phyloP scores from a whole-genome alignment of 2,888 invertebrate species.

The Chromoteleia sp. region DNA sequence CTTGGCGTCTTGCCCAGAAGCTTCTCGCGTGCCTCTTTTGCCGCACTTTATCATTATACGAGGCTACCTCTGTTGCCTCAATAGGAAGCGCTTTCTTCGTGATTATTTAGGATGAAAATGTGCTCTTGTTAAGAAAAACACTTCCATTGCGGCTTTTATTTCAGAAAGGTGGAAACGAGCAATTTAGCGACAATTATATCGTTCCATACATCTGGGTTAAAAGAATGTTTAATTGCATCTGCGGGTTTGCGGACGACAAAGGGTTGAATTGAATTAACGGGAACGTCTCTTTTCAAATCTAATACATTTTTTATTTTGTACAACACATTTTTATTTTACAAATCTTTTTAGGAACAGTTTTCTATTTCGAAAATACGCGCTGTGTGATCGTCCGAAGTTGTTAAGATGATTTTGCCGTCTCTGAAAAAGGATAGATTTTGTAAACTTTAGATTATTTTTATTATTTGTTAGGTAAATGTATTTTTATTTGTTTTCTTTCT shows the following conservation, averaged over 20 bases:
- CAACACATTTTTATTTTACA: background rate
- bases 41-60: slow-evolving; percentile 25
- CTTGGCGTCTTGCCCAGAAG: slow-evolving; percentile 42
- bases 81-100: slow-evolving; percentile 25
- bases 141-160: slow-evolving; percentile 36
- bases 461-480: background rate
- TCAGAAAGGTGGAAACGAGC: slow-evolving; percentile 85
- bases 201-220: no score
- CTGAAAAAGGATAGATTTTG: no score
- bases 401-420: slow-evolving; percentile 88
- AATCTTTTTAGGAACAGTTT: slow-evolving; percentile 14
- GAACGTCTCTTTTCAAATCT: background rate
- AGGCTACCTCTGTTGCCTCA: slow-evolving; percentile 6
- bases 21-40: slow-evolving; percentile 14
- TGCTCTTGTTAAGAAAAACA: slow-evolving; percentile 6
- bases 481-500: background rate
- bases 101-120: slow-evolving; percentile 22
- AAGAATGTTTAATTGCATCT: background rate
- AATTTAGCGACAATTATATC: background rate
- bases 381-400: slow-evolving; percentile 91
- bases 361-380: slow-evolving; percentile 88
- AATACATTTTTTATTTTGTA: slow-evolving; percentile 22
- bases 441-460: no score
- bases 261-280: background rate
- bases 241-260: background rate